These are phyloP conservation scores for Sisor rabdophorus DNA, from an alignment of 2,113 vertebrate genomes.

Conservation along the genomic window DNA sequence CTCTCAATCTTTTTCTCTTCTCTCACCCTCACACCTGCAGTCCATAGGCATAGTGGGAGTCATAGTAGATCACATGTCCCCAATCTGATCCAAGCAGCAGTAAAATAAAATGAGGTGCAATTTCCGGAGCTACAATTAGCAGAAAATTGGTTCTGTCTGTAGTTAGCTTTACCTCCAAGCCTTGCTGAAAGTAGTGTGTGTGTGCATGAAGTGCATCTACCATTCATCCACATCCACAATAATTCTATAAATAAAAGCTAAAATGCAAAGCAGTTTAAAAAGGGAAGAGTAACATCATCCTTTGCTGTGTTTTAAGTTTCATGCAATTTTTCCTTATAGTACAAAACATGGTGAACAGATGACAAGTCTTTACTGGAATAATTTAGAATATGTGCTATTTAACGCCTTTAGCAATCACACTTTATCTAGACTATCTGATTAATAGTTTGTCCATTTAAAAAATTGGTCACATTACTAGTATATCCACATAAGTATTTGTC, in stretches of 20 bases:
- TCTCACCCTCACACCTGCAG: slow-evolving; percentile 59
- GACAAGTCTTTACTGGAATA: too few relatives aligned
- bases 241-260: background rate
- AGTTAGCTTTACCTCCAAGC: slow-evolving; percentile 58
- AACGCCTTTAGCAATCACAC: too few relatives aligned
- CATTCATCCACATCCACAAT: background rate
- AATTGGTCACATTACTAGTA: too few relatives aligned
- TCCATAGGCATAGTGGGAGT: slow-evolving; percentile 32
- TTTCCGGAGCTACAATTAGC: slow-evolving; percentile 75
- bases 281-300: too few relatives aligned
- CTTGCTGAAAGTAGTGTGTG: slow-evolving; percentile 25
- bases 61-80: slow-evolving; percentile 62
- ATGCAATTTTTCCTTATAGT: too few relatives aligned
- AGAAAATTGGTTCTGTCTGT: slow-evolving; percentile 75
- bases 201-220: slow-evolving; percentile 3
- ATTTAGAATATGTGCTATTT: too few relatives aligned
- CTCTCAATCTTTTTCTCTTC: background rate
- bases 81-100: slow-evolving; percentile 61
- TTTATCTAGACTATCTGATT: too few relatives aligned
- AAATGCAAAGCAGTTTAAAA: background rate
- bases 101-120: slow-evolving; percentile 73
- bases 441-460: too few relatives aligned
- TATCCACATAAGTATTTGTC: too few relatives aligned
- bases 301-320: too few relatives aligned
- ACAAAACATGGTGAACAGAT: too few relatives aligned